Base-by-base conservation (phyloP, 2,888 invertebrate species). In the Timema podura region DNA sequence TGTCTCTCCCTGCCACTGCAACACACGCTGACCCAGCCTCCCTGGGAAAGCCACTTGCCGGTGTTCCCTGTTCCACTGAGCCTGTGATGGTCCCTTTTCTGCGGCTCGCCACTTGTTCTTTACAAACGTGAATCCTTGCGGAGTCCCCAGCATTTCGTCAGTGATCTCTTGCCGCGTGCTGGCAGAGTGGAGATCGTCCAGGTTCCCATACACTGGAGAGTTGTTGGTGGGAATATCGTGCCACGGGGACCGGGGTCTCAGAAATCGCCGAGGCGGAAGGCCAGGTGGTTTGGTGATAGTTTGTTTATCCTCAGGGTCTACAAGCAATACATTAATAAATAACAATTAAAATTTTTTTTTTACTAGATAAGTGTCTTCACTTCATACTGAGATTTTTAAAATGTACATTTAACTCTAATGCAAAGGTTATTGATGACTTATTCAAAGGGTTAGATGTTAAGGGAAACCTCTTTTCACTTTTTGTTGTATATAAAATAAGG, bases 221-320 rank as follows among this genome's bases (percentile, higher is more conserved):
- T 77, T 77, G 57, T 77, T 78, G 64, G 73, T 76, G n/a, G 79
- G 79, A 48, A 77, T 72, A 72, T 79, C 78, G 67, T 80, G 78
- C 74, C 77, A 77, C 46, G 79, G 78, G 6, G 78, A 78, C 13
- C 68, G 57, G 10, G 59, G 72, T 48, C 65, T 54, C 10, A 48
- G 59, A 47, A 66, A 30, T 30, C 59, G 49, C 16, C 72, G 64
- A 30, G 69, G 70, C 46, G 73, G 73, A 0, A 73, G 69, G 11
- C 44, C 47, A 51, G 71, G 69, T n/a, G 71, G 69, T 15, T 46
- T 64, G 48, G 48, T 44, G 30, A 45, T 13, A 10, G 8, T 44
- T 61, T 16, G 61, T 45, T 44, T 30, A 30, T 5, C 49, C 30
- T 15, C 65, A 47, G 13, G 6, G 13, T 11, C 65, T 65, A 11